A percentile compares a stretch with the other conserved stretches of the same genome.
These are phyloP conservation scores for Amia ocellicauda DNA, from an alignment of 2,113 vertebrate genomes.

Conservation along the genomic window DNA sequence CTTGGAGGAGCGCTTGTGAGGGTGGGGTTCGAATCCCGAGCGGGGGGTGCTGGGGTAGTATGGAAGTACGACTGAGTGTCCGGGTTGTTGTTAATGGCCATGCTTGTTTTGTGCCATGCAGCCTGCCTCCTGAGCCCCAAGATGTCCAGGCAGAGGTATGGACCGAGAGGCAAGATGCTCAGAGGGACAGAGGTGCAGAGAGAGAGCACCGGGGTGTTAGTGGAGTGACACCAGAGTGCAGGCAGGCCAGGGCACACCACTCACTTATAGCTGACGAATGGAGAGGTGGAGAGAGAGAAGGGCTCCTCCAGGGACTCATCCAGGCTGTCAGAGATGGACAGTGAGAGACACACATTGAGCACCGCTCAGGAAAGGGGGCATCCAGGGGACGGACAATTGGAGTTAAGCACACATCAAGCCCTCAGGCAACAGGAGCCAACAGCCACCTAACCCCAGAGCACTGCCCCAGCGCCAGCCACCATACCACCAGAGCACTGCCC, in stretches of 20 bases:
- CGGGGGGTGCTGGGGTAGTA: not conserved
- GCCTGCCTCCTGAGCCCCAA: not conserved
- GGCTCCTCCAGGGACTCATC: conserved; percentile 67
- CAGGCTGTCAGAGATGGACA: conserved; percentile 62
- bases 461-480: too few species aligned
- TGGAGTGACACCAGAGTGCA: conserved; percentile 14
- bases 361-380: not conserved
- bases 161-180: too few species aligned
- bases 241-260: conserved; percentile 41
- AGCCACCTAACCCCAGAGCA: too few species aligned
- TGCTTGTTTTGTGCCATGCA: conserved; percentile 23
- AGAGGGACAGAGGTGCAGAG: conserved; percentile 28
- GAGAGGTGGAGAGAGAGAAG: conserved; percentile 54
- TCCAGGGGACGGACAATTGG: not conserved
- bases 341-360: conserved; percentile 49
- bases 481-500: too few species aligned
- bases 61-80: not conserved
- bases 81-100: conserved; percentile 36
- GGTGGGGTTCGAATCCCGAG: too few species aligned
- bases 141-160: not conserved
- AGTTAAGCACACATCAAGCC: too few species aligned
- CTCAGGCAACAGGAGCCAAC: too few species aligned
- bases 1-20: too few species aligned
- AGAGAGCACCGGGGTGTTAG: conserved; percentile 29
- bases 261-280: conserved; percentile 71